Evolutionary conservation across 1,140 invertebrate species (phyloP), one percentile per base, ranked within the genome.

Genomic region (Drosophila ohnishii): DNA sequence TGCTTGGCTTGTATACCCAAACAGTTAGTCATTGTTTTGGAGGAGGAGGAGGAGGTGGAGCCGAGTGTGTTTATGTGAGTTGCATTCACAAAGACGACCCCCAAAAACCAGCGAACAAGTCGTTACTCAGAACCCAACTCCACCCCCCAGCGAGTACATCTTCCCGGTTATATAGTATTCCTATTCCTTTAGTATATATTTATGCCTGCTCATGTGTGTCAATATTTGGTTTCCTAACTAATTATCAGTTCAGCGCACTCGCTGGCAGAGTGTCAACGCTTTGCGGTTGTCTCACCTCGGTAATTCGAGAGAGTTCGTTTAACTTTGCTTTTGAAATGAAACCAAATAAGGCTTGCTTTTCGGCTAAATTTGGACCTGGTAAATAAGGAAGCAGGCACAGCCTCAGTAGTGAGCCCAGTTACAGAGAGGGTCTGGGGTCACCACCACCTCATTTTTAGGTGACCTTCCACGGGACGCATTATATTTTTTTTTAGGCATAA

Each of bases 211-310:
- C 82, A 86, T 65, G 87, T 78, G 50, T 55, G 85, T 84, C 73
- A 87, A 87, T 87, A 89, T 87, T 87, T 87, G 87, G 76, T 84
- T 87, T 88, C 78, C 73, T 67, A 84, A 87, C 84, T 89, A 87
- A 87, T 87, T 88, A 87, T 87, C 84, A 89, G 84, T 89, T 87
- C 84, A 87, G 84, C 85, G 85, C 85, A 87, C 45, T 19, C 44
- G 56, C 30, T 39, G 42, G 42, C 39, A 32, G 57, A 79, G 64
- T 77, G 80, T 82, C 69, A 82, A 78, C 69, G 79, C 75, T 74
- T 80, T 56, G 75, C 28, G 42, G 37, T 59, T 57, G 39, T 44
- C 61, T 76, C 65, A 60, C 42, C 55, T 73, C 50, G 58, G 45
- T 67, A 55, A 63, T 62, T 61, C 28, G 66, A 64, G 73, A 87